Base-by-base conservation (phyloP, 1,140 invertebrate species). In the Delia radicum region DNA sequence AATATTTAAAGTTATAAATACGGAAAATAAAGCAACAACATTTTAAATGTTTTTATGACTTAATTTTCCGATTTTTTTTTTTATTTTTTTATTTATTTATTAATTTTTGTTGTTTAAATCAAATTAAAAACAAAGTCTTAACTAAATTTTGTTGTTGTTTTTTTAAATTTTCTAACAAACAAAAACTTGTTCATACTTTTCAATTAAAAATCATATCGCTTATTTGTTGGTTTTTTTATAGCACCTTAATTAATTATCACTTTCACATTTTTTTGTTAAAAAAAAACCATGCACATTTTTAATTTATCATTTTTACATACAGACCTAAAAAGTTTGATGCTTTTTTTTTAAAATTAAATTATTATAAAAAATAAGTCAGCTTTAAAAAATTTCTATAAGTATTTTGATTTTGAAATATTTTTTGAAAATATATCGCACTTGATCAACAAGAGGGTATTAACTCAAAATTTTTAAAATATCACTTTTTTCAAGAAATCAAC, bases 211-310 rank as follows among this genome's bases (percentile, higher is more conserved):
- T 28, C 12, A 28, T 29, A 21, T 55, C 48, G 48, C 24, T 55
- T 24, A 21, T 55, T 55, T 55, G 21, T 21, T 55, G 48, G 48
- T 55, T 55, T 55, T 55, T 55, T 55, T 55, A 55, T 55, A 55
- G 48, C 48, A 55, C 48, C 48, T 55, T 55, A 55, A 55, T 55
- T 55, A 55, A 55, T 55, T 55, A 55, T 55, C 48, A 55, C 48
- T 55, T 55, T 55, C 21, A 55, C 48, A 21, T 55, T 55, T 55
- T 55, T 55, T 24, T 24, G 1, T 37, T 37, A 55, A 42, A 42
- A 42, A 42, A 10, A 42, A 42, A 42, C 0, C 37, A 42, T 42
- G 6, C 37, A 42, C 37, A 10, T 42, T 42, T 37, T 42, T 42
- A 42, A 42, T 42, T 42, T 42, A 42, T 42, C 37, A n/a, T 42